Conservation (phyloP, 2,113 vertebrate species). For the Myotis yumanensis region DNA sequence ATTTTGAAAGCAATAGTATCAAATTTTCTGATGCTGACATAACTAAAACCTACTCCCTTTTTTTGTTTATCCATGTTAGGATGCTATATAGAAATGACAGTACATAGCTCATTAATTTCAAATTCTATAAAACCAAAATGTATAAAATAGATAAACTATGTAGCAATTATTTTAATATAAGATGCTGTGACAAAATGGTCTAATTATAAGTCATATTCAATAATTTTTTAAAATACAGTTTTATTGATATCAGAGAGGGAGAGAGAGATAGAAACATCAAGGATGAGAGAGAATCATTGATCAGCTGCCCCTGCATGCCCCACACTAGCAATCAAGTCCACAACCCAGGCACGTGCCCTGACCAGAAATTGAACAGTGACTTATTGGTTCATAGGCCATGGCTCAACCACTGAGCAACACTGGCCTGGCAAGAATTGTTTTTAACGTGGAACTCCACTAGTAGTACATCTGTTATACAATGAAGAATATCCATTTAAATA, state of each 20-base stretch:
- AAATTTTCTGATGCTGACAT: neutral
- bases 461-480: neutral
- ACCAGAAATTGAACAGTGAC: no score
- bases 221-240: no score
- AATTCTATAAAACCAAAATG: neutral
- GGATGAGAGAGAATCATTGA: no score
- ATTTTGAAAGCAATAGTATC: neutral
- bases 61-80: neutral
- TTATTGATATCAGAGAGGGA: no score
- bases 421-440: neutral
- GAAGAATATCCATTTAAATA: slow-evolving; percentile 5
- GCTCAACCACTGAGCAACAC: no score
- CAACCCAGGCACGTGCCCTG: no score
- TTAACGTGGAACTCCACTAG: neutral
- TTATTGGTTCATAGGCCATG: no score
- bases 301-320: no score
- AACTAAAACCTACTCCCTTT: neutral
- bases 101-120: neutral
- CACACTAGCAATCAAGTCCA: no score
- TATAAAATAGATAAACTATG: neutral
- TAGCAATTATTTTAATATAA: neutral
- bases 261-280: no score
- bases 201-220: neutral
- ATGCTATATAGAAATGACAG: neutral
- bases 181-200: neutral